phyloP scores from a whole-genome alignment of 2,888 invertebrate genomes.

The Eretmocerus hayati region DNA sequence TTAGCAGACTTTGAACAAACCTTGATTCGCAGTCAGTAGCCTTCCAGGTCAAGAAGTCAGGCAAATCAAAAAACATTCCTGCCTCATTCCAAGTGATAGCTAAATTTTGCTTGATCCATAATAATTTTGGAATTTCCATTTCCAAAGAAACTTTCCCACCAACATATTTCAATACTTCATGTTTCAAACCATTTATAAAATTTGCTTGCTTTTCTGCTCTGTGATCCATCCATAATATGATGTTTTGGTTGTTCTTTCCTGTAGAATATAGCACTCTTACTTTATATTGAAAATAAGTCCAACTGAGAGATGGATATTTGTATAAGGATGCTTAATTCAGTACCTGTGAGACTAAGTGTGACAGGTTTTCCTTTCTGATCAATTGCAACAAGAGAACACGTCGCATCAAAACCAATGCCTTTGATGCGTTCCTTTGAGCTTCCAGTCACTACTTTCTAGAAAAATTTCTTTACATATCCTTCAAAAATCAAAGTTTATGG shows the following conservation, averaged over 20 bases:
- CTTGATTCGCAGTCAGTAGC: constrained; percentile 69
- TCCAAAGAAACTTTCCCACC: constrained; percentile 92
- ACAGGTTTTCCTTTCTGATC: constrained; percentile 64
- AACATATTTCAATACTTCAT: constrained; percentile 73
- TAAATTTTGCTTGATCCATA: constrained; percentile 82
- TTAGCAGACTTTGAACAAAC: constrained; percentile 46
- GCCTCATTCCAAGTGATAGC: constrained; percentile 62
- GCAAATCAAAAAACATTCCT: constrained; percentile 80
- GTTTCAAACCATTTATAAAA: constrained; percentile 67
- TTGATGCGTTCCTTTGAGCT: constrained; percentile 56
- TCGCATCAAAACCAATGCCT: constrained; percentile 93
- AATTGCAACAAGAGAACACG: constrained; percentile 83
- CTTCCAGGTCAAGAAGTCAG: constrained; percentile 90
- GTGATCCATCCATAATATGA: constrained; percentile 92
- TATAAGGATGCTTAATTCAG: no score
- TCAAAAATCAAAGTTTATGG: no score
- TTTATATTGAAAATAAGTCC: neutral
- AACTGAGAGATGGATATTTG: neutral
- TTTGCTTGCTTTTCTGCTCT: constrained; percentile 74
- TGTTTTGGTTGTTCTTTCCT: constrained; percentile 67
- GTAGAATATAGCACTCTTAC: no score
- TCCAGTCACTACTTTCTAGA: constrained; percentile 56
- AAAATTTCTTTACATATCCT: constrained; percentile 4
- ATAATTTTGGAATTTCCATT: constrained; percentile 91
- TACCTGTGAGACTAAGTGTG: constrained; percentile 62